A percentile compares a stretch with the other conserved stretches of the same genome.
Conservation (phyloP, 2,113 vertebrate genomes). For the Jacana jacana region DNA sequence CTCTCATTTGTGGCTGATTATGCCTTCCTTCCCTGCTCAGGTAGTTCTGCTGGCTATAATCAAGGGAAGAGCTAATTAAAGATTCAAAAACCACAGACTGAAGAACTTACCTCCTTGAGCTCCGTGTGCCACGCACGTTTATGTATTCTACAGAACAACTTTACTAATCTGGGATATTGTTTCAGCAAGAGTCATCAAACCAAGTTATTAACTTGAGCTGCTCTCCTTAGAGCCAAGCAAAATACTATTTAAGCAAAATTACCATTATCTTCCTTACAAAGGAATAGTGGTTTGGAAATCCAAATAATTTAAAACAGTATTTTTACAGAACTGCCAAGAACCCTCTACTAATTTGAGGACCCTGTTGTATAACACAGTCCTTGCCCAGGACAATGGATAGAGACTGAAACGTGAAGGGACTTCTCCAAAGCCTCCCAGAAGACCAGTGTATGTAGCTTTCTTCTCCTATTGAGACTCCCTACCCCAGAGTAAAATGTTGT, state of each 20-base stretch:
- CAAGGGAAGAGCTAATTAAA: neutral
- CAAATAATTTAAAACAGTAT: neutral
- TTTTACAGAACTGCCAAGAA: neutral
- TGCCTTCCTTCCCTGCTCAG: neutral
- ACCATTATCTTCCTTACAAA: neutral
- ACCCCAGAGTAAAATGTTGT: neutral
- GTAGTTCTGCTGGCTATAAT: neutral
- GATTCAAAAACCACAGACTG: neutral
- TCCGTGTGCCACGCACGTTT: neutral
- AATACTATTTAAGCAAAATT: neutral
- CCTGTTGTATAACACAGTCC: neutral
- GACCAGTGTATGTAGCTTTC: neutral
- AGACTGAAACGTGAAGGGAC: neutral
- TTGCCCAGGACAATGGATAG: neutral
- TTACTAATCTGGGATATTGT: neutral
- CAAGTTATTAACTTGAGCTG: neutral
- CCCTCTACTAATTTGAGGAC: neutral
- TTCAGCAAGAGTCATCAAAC: neutral
- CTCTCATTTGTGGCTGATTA: neutral
- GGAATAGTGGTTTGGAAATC: neutral
- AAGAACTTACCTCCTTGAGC: neutral
- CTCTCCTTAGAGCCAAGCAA: neutral
- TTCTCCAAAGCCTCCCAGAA: neutral
- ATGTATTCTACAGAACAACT: neutral
- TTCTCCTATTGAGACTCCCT: neutral